Percentiles rank a stretch among this genome's conserved stretches.
Conservation (phyloP, 2,888 invertebrate genomes). For the Coelopa pilipes region DNA sequence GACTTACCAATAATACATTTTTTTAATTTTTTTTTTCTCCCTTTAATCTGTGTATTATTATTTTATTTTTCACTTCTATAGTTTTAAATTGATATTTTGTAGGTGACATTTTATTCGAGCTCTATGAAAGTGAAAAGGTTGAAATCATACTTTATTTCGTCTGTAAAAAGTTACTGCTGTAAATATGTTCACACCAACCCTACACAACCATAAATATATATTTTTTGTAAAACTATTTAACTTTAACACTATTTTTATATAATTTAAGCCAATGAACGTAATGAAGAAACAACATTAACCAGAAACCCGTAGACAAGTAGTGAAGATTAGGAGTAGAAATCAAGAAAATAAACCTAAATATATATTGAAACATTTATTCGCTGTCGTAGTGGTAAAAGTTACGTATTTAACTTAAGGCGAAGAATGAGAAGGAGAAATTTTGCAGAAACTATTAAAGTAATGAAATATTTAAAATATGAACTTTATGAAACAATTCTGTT, state of each 20-base stretch:
- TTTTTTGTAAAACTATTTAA: constrained; percentile 13
- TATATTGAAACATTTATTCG: constrained; percentile 4
- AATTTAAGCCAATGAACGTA: not conserved
- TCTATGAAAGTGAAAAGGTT: not conserved
- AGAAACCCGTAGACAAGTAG: not conserved
- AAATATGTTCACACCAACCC: constrained; percentile 5
- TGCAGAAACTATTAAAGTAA: constrained; percentile 2
- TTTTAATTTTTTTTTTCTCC: constrained; percentile 16
- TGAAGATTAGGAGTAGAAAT: constrained; percentile 1
- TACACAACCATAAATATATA: not conserved
- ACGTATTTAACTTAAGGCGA: not conserved
- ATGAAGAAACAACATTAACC: not conserved
- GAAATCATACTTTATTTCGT: not conserved
- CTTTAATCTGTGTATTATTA: not conserved
- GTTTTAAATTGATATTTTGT: not conserved
- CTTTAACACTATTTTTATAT: not conserved
- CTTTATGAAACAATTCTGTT: not conserved
- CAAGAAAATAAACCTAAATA: not conserved
- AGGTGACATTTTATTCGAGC: not conserved
- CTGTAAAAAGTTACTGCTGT: constrained; percentile 9
- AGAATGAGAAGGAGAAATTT: not conserved
- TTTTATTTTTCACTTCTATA: not conserved
- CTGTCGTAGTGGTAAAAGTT: constrained; percentile 15
- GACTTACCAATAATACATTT: constrained; percentile 32
- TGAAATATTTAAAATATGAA: constrained; percentile 5